Conservation (phyloP, 2,797 vertebrate genomes). For the Sebastes hopkinsi region DNA sequence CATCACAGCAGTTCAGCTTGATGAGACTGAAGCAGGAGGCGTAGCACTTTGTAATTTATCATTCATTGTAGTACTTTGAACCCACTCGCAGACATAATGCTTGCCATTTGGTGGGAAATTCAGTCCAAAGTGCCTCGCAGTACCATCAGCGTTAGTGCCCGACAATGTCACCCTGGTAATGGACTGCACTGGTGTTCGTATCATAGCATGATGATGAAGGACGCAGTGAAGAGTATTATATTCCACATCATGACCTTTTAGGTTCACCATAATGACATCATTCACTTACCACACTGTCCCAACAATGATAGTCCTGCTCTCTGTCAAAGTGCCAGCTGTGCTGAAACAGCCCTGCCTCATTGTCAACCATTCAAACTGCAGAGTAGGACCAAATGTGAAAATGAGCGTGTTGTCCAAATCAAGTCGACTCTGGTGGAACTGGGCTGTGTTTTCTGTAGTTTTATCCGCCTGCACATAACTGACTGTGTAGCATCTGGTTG, state of each 20-base stretch:
- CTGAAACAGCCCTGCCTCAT: constrained; percentile 70
- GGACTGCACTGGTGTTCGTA: constrained; percentile 3
- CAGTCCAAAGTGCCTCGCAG: constrained; percentile 7
- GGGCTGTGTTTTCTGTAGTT: constrained; percentile 20
- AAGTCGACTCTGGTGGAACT: constrained; percentile 20
- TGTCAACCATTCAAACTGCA: constrained; percentile 72
- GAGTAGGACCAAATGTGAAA: constrained; percentile 70
- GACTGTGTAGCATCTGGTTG: neutral
- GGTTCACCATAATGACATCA: constrained; percentile 72
- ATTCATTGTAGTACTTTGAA: constrained; percentile 45
- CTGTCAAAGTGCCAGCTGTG: constrained; percentile 69
- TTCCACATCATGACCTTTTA: constrained; percentile 66
- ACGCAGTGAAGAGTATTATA: constrained; percentile 51
- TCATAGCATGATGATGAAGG: constrained; percentile 20
- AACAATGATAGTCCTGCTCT: constrained; percentile 64
- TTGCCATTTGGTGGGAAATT: constrained; percentile 31
- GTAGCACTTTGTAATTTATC: constrained; percentile 32
- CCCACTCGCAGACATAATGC: constrained; percentile 27
- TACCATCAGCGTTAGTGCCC: neutral
- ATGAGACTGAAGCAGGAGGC: neutral
- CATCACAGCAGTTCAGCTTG: neutral
- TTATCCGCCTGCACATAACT: neutral
- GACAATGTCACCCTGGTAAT: neutral
- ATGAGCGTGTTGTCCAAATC: constrained; percentile 53
- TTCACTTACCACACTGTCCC: constrained; percentile 57